Evolutionary conservation across 64 coral and sea anemone species (phyloP), one percentile per base, ranked within the genome.

Genomic region (Montipora sp.): DNA sequence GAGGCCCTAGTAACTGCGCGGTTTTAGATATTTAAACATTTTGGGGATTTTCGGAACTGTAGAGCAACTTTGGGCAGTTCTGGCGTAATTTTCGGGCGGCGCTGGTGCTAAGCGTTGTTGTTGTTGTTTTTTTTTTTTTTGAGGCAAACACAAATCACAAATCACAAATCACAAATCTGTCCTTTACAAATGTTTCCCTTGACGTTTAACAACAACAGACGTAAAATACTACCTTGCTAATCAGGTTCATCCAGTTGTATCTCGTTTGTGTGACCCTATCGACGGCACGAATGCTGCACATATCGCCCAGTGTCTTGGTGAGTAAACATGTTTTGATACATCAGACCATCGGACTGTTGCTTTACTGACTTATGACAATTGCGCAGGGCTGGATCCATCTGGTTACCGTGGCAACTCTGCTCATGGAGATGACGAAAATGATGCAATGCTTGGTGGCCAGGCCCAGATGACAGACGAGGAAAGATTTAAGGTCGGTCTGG

Each of bases 211-310:
- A 19, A 74, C 59, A 21, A 7, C 75, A 99, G 94, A 96, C 48
- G 91, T 81, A 14, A 99, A 96, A 75, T 99, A 99, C 73, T 99
- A 99, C 67, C 89, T 99, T 19, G 84, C 98, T 15, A 91, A 90
- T 75, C 98, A 99, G 55, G 98, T 99, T 12, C 94, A 99, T 75
- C 98, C 98, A 1, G 98, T 99, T 57, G 98, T 99, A 36, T 89
- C 98, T 48, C 92, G 98, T 68, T 73, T 99, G 47, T 99, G 98
- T 94, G 98, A 99, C 50, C 98, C 98, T 58, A 96, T 99, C 45
- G 98, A 99, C 36, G 98, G 98, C 7, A 99, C 98, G 11, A 94
- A 99, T 77, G 89, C 92, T n/a, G 92, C 94, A 22, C 95, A 92
- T 48, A 99, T 99, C 21, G 98, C 98, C 24, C 59, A 95, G 84